Conservation (phyloP, 2,113 vertebrate species). For the Sander vitreus region DNA sequence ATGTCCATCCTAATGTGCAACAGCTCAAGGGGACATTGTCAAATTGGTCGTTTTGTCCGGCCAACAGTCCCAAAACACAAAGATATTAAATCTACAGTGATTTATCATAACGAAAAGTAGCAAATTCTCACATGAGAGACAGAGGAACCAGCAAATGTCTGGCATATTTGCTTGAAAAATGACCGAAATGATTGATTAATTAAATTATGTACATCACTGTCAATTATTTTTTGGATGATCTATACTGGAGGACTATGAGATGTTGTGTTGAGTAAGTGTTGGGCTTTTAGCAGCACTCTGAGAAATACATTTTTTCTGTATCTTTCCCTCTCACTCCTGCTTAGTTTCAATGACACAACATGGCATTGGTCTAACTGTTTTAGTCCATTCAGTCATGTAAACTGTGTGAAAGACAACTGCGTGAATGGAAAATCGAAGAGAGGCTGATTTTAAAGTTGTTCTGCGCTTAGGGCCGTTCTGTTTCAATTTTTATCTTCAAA, state of each 20-base stretch:
- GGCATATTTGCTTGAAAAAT: not conserved
- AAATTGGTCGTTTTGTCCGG: not conserved
- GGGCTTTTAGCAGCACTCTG: conserved; percentile 15
- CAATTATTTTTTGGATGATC: not conserved
- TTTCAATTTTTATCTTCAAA: not conserved
- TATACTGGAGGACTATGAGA: not conserved
- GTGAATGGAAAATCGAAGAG: not conserved
- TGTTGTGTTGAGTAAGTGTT: not conserved
- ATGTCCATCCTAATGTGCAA: not conserved
- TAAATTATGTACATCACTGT: not conserved
- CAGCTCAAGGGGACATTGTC: not conserved
- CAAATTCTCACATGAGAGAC: not conserved
- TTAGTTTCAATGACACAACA: not conserved
- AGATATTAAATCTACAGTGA: not conserved
- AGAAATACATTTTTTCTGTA: not conserved
- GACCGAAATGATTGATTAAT: not conserved
- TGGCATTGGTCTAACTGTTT: not conserved
- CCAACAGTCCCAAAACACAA: not conserved
- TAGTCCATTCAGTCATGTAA: not conserved
- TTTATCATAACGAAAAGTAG: conserved; percentile 1
- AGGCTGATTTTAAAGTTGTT: not conserved
- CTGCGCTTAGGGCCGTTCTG: not conserved
- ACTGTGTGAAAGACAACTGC: not conserved
- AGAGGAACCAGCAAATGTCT: not conserved
- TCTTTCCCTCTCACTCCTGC: not conserved